Conservation (phyloP, 2,113 vertebrate genomes). For the Pteropus alecto region DNA sequence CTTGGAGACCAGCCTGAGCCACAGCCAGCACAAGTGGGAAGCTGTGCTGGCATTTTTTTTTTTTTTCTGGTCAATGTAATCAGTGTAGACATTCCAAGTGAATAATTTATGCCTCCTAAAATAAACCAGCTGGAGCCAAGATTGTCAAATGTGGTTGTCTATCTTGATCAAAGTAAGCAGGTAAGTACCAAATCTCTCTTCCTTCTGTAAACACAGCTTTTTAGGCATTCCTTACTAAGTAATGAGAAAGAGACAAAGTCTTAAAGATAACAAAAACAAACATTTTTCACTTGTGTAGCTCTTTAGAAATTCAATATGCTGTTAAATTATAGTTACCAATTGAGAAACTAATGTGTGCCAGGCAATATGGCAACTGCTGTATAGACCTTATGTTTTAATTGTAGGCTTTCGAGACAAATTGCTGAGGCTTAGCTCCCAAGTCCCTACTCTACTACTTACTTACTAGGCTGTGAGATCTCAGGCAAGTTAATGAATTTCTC, state of each 20-base stretch:
- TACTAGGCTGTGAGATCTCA: not conserved
- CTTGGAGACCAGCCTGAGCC: not conserved
- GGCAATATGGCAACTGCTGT: not conserved
- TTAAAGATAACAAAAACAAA: slow-evolving; percentile 31
- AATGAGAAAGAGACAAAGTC: not conserved
- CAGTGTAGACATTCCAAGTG: slow-evolving; percentile 24
- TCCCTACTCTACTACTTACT: not conserved
- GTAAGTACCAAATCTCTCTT: not conserved
- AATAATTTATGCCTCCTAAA: slow-evolving; percentile 48
- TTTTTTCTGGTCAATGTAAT: not conserved
- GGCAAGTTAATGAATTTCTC: not conserved
- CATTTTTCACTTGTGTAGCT: not conserved
- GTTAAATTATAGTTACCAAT: not conserved
- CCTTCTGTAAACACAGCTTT: not conserved
- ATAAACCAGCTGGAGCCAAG: slow-evolving; percentile 26
- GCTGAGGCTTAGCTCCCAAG: not conserved
- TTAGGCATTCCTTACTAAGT: not conserved
- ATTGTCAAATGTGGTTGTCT: not conserved
- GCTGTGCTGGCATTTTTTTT: not conserved
- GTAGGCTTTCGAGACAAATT: not conserved
- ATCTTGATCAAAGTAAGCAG: not conserved
- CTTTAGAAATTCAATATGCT: slow-evolving; percentile 22
- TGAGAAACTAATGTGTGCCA: not conserved
- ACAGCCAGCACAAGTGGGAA: not conserved
- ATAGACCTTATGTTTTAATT: not conserved